Percentiles rank a stretch among this genome's conserved stretches.
phyloP scores from a whole-genome alignment of 2,797 vertebrate species.

The Lacerta viridis region DNA sequence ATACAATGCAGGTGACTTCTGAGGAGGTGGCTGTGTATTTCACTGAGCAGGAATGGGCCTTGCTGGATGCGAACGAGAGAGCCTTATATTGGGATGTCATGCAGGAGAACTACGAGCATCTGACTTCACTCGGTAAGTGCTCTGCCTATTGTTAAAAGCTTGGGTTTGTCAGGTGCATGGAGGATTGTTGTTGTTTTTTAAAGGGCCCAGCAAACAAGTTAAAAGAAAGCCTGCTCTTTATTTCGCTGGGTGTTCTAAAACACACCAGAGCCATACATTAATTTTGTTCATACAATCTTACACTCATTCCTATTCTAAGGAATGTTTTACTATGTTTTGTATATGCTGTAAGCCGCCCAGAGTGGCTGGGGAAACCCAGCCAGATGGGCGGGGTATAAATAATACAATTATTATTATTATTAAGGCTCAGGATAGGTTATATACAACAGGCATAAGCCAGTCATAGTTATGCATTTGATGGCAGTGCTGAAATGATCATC shows the following conservation, averaged over 20 bases:
- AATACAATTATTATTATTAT: too few species aligned
- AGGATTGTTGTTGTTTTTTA: background rate
- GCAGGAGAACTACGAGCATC: constrained; percentile 69
- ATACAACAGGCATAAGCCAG: background rate
- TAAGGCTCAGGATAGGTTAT: background rate
- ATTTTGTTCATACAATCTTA: background rate
- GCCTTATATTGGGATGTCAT: constrained; percentile 73
- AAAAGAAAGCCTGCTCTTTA: too few species aligned
- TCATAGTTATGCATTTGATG: background rate
- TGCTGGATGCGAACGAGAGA: constrained; percentile 63
- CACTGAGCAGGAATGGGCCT: constrained; percentile 72
- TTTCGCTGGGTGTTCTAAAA: background rate
- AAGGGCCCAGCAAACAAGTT: background rate
- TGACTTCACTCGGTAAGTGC: constrained; percentile 70
- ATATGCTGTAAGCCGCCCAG: too few species aligned
- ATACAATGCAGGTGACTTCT: constrained; percentile 69
- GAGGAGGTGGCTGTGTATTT: constrained; percentile 72
- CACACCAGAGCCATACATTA: background rate
- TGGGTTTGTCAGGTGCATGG: background rate
- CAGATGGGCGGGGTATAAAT: too few species aligned
- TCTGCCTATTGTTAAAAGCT: background rate
- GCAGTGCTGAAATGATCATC: background rate
- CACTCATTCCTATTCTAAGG: background rate
- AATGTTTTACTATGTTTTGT: too few species aligned
- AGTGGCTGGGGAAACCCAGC: too few species aligned